Evolutionary conservation across 2,888 invertebrate genomes (phyloP).

Genomic region (Crepidodera aurea): DNA sequence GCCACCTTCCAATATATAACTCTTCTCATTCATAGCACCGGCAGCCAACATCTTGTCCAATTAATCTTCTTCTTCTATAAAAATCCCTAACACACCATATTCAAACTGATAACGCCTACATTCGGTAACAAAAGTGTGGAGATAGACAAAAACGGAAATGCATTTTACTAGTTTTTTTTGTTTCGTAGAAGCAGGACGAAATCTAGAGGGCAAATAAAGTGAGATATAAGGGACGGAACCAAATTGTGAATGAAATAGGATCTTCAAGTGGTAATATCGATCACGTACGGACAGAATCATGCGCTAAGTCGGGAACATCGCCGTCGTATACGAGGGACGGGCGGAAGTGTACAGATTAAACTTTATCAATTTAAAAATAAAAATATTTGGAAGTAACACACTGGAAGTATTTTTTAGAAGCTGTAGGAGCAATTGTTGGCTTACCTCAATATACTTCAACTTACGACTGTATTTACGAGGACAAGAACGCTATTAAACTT

Average conservation of each 20-base stretch:
- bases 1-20: slow-evolving; percentile 56
- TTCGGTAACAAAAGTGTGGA: background rate
- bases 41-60: slow-evolving; percentile 37
- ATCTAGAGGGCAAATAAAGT: background rate
- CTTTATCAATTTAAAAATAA: too few relatives aligned
- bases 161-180: background rate
- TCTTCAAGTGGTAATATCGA: slow-evolving; percentile 20
- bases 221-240: slow-evolving; percentile 12
- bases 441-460: too few relatives aligned
- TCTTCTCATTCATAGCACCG: slow-evolving; percentile 53
- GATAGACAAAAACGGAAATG: background rate
- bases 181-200: background rate
- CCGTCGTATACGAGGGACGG: slow-evolving; percentile 15
- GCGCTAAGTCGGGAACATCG: slow-evolving; percentile 14
- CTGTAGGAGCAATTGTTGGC: too few relatives aligned
- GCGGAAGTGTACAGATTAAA: too few relatives aligned
- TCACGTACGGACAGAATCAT: slow-evolving; percentile 18
- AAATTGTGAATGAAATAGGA: slow-evolving; percentile 25
- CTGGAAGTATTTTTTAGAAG: too few relatives aligned
- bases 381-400: too few relatives aligned
- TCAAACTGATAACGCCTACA: background rate
- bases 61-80: background rate
- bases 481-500: too few relatives aligned
- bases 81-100: background rate
- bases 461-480: too few relatives aligned